Evolutionary conservation across 1,140 invertebrate species (phyloP), one percentile per base, ranked within the genome.

Genomic region (Sinonovacula constricta): DNA sequence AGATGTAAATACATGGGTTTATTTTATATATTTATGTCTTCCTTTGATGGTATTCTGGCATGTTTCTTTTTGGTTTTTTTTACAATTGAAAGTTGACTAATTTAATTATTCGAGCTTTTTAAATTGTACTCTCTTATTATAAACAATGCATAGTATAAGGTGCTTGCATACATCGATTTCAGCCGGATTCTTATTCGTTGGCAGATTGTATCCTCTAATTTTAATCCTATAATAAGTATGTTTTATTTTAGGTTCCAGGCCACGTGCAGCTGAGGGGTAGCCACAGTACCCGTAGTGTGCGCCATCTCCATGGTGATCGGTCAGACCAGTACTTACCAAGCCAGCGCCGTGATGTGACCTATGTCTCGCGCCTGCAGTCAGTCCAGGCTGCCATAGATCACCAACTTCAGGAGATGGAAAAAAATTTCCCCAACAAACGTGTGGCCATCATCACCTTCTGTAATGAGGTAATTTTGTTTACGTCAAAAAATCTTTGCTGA

Each of bases 361-460:
- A 87, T 54, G 80, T 90, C 3, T 90, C 88, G 0, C 71, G 88
- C 33, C 80, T 90, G 3, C 87, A 90, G 76, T 84, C 87, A 12
- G 87, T 89, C 22, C 90, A 91, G 77, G 88, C 89, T 30, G 90
- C 90, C n/a, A 87, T 91, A 26, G 89, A 89, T 62, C 84, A 88
- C 72, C 89, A 91, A 77, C 78, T 91, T 24, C 81, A 83, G n/a
- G 83, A 88, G 56, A 86, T 91, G 84, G 60, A 66, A 1, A 85
- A 83, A 51, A 83, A 85, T 30, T 82, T 83, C 56, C 90, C 90
- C 3, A 80, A 88, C 68, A 85, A 86, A 81, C 59, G 88, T 45
- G 88, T 88, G 26, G 88, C 82, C 1, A 67, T 91, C 0, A 83
- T 91, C 45, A 83, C 85, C 10, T 91, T 91, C 66, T 89, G 86